Conservation (phyloP, 2,888 invertebrate species). For the Synanthedon tipuliformis region DNA sequence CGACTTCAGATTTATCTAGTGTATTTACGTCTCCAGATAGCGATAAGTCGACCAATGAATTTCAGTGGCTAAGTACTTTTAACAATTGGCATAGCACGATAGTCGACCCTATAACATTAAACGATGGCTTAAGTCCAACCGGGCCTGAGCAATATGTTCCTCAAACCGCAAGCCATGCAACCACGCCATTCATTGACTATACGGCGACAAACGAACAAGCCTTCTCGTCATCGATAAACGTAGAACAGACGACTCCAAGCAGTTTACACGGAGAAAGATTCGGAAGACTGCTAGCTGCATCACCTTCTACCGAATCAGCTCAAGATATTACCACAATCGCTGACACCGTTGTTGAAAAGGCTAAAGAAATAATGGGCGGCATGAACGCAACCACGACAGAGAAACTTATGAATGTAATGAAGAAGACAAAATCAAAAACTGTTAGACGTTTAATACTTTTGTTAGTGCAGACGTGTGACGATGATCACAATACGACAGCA, state of each 20-base stretch:
- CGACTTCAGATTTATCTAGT: constrained; percentile 31
- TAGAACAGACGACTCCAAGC: constrained; percentile 32
- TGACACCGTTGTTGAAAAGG: constrained; percentile 74
- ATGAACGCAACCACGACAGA: constrained; percentile 80
- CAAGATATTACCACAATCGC: constrained; percentile 75
- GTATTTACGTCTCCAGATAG: constrained; percentile 50
- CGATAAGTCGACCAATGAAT: constrained; percentile 55
- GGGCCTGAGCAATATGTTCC: constrained; percentile 34
- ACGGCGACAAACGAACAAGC: constrained; percentile 38
- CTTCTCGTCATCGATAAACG: constrained; percentile 33
- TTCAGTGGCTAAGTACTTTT: constrained; percentile 58
- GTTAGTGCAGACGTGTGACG: constrained; percentile 82
- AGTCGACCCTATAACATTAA: constrained; percentile 79
- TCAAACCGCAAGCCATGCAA: constrained; percentile 21
- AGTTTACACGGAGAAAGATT: constrained; percentile 34
- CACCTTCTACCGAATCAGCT: constrained; percentile 56
- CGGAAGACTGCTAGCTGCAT: constrained; percentile 43
- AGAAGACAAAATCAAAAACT: constrained; percentile 81
- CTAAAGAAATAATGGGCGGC: constrained; percentile 81
- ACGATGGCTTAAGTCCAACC: constrained; percentile 72
- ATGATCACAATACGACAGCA: constrained; percentile 76
- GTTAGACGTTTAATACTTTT: constrained; percentile 79
- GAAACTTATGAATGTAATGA: constrained; percentile 83
- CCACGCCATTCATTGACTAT: constrained; percentile 33
- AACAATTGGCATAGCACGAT: constrained; percentile 76